Conservation (phyloP, 2,888 invertebrate genomes). For the Xestia xanthographa region DNA sequence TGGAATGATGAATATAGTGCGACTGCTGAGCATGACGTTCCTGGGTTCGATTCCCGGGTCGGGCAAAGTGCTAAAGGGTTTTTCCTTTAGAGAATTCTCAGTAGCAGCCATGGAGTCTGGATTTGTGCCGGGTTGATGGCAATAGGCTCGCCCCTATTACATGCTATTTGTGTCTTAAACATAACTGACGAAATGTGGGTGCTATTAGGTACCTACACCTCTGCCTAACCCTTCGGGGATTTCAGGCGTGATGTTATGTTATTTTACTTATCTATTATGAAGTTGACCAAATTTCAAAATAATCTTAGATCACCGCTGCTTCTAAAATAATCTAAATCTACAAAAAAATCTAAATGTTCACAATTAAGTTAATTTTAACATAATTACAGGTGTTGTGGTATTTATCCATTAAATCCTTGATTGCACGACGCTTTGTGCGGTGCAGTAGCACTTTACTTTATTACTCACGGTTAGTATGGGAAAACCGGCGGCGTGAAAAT, state of each 20-base stretch:
- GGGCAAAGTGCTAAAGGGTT: too few species aligned
- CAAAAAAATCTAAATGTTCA: too few species aligned
- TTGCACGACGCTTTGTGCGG: conserved; percentile 23
- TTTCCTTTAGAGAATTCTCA: too few species aligned
- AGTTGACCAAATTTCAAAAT: not conserved
- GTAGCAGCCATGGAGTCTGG: too few species aligned
- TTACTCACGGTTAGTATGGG: not conserved
- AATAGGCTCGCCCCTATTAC: not conserved
- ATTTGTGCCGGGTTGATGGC: not conserved
- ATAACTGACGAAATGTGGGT: too few species aligned
- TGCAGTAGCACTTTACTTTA: conserved; percentile 36
- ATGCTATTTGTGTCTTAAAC: too few species aligned
- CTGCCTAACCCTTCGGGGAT: too few species aligned
- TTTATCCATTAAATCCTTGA: conserved; percentile 22
- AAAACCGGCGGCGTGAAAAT: conserved; percentile 4
- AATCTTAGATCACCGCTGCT: not conserved
- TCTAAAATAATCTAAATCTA: too few species aligned
- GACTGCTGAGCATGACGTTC: too few species aligned
- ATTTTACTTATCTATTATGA: not conserved
- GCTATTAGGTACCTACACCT: too few species aligned
- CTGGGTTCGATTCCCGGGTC: too few species aligned
- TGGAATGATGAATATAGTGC: not conserved
- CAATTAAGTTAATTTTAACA: conserved; percentile 5
- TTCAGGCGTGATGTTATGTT: too few species aligned
- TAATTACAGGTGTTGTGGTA: conserved; percentile 18